A percentile compares a stretch with the other conserved stretches of the same genome.
These are phyloP conservation scores for Urosaurus nigricauda DNA, from an alignment of 2,797 vertebrate genomes.

Conservation along the genomic window DNA sequence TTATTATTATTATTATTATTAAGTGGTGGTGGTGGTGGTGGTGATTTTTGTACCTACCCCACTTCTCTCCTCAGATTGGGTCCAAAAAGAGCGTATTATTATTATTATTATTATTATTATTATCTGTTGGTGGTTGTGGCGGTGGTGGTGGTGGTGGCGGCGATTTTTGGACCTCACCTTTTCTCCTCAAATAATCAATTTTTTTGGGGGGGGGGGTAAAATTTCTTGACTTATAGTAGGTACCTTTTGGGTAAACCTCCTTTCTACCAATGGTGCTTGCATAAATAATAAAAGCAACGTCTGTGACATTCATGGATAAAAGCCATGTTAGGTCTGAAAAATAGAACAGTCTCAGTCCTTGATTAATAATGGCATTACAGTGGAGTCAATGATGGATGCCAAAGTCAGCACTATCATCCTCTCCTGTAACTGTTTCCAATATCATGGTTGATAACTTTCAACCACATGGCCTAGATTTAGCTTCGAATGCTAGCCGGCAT, in stretches of 20 bases:
- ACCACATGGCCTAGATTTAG: background rate
- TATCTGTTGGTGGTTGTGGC: no score
- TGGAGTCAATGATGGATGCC: constrained; percentile 27
- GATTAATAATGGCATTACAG: constrained; percentile 26
- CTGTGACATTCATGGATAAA: background rate
- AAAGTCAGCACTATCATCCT: background rate
- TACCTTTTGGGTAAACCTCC: background rate
- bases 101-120: no score
- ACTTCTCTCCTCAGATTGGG: no score
- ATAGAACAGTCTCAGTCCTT: constrained; percentile 16
- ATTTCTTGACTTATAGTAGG: background rate
- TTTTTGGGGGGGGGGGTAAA: no score
- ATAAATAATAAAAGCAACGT: constrained; percentile 32
- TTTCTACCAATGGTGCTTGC: background rate
- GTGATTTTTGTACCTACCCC: no score
- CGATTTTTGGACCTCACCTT: no score
- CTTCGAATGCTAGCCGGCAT: background rate
- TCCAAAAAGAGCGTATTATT: no score
- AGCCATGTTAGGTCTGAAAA: background rate
- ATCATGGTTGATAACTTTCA: background rate
- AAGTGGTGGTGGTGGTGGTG: no score
- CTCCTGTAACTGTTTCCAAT: constrained; percentile 9
- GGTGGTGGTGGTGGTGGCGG: no score
- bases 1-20: no score
- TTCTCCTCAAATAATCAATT: no score